phyloP scores from a whole-genome alignment of 2,888 invertebrate species.

The Capitulum mitella region DNA sequence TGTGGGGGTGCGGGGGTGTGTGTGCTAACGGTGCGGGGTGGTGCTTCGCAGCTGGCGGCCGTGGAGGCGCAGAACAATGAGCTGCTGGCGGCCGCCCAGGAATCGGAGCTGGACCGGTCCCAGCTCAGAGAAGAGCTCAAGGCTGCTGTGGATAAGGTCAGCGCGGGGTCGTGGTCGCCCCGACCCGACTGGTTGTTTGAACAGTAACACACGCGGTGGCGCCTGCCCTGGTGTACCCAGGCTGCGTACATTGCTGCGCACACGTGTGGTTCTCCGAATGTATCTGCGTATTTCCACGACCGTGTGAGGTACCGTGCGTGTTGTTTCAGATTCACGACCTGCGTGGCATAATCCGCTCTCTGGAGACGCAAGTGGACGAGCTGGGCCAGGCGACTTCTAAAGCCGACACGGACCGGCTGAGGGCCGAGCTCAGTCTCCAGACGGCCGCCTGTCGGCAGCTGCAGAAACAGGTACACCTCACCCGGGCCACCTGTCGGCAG shows the following conservation, averaged over 20 bases:
- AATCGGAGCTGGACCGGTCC: neutral
- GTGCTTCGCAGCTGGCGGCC: slow-evolving; percentile 4
- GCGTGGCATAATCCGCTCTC: slow-evolving; percentile 66
- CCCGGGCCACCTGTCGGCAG: no score
- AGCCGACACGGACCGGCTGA: neutral
- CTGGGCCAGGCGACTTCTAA: slow-evolving; percentile 57
- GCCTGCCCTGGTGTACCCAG: no score
- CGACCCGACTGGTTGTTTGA: no score
- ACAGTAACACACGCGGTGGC: no score
- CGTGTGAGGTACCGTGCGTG: neutral
- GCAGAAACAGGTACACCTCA: neutral
- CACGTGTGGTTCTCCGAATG: no score
- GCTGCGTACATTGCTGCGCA: no score
- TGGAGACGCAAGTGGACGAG: slow-evolving; percentile 65
- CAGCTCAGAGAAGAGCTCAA: slow-evolving; percentile 60
- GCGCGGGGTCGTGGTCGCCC: no score
- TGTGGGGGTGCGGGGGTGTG: no score
- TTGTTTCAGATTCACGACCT: slow-evolving; percentile 53
- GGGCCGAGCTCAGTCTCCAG: neutral
- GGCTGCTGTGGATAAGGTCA: slow-evolving; percentile 64
- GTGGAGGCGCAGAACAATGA: slow-evolving; percentile 4
- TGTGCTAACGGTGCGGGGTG: no score
- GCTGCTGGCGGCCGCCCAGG: neutral
- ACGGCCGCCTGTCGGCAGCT: neutral
- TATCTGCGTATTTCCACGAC: no score